Evolutionary conservation across 2,797 vertebrate genomes (phyloP), one percentile per base, ranked within the genome.

Genomic region (Pantherophis alleghaniensis): DNA sequence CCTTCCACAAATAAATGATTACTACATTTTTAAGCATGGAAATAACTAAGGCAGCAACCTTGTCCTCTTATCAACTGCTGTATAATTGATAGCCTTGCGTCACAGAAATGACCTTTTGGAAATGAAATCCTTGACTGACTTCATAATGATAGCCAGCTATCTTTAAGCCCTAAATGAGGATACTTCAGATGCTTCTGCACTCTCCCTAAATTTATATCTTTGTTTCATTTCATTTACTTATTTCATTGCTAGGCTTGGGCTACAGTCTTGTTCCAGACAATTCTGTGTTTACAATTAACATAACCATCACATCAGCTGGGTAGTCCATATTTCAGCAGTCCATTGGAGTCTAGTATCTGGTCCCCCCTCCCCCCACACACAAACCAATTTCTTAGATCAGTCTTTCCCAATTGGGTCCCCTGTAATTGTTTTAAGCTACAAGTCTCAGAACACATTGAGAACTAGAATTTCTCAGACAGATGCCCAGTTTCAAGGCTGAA

Each of bases 21-120:
- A 32, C 32, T 91, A 91, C 88, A 56, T 94, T 95, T 86, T 91
- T 94, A 61, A 95, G 59, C 86, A 94, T 11, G 47, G 88, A 90
- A 94, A 94, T 0, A 0, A 74, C 59, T 90, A 74, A 91, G 83
- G 56, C 91, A 94, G 66, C 66, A 91, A 18, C 11, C 47, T 42
- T 11, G 86, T 26, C 6, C 86, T 92, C 95, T 87, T 94, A 91
- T 0, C 0, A 93, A 92, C 92, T 92, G 55, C 61, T 95, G 94
- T 92, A 69, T 90, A 95, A 90, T 66, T 93, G 94, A 94, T 89
- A 94, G 87, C 61, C 24, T 37, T 94, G n/a, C 92, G 90, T 56
- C 0, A 0, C 69, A 94, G 95, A 96, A 94, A 90, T 32, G 86
- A 96, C 59, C 60, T 94, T 94, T 61, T 90, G 88, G 37, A 69